Evolutionary conservation across 2,888 invertebrate species (phyloP).

Genomic region (Galeruca laticollis): DNA sequence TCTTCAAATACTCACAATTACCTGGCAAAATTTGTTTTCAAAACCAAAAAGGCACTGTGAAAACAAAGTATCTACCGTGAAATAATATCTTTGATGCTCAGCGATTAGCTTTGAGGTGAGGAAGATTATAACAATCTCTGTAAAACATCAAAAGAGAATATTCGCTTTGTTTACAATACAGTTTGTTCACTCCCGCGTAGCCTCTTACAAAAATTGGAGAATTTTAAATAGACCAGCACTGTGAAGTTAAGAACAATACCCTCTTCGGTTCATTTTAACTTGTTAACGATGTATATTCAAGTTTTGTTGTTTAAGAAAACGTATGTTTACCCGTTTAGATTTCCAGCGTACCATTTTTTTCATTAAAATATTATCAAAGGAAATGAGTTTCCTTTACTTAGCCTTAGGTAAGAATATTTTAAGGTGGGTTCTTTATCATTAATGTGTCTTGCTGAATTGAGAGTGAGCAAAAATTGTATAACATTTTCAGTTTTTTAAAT

Average conservation of each 20-base stretch:
- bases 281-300: slow-evolving; percentile 7
- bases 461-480: neutral
- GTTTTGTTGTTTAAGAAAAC: slow-evolving; percentile 27
- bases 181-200: slow-evolving; percentile 35
- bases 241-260: slow-evolving; percentile 25
- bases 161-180: slow-evolving; percentile 36
- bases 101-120: slow-evolving; percentile 40
- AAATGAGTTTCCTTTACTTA: slow-evolving; percentile 26
- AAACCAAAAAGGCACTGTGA: slow-evolving; percentile 20
- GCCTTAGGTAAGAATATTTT: slow-evolving; percentile 4
- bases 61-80: slow-evolving; percentile 35
- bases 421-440: slow-evolving; percentile 1
- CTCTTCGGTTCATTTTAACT: slow-evolving; percentile 26
- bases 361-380: slow-evolving; percentile 37
- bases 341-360: slow-evolving; percentile 27
- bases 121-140: slow-evolving; percentile 38
- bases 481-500: neutral
- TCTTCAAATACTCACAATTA: neutral
- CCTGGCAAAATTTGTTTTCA: slow-evolving; percentile 7
- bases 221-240: slow-evolving; percentile 33
- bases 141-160: slow-evolving; percentile 42
- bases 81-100: slow-evolving; percentile 39
- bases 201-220: slow-evolving; percentile 35
- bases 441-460: neutral
- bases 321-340: slow-evolving; percentile 30